Evolutionary conservation across 2,888 invertebrate genomes (phyloP).

Genomic region (Spodoptera littoralis): DNA sequence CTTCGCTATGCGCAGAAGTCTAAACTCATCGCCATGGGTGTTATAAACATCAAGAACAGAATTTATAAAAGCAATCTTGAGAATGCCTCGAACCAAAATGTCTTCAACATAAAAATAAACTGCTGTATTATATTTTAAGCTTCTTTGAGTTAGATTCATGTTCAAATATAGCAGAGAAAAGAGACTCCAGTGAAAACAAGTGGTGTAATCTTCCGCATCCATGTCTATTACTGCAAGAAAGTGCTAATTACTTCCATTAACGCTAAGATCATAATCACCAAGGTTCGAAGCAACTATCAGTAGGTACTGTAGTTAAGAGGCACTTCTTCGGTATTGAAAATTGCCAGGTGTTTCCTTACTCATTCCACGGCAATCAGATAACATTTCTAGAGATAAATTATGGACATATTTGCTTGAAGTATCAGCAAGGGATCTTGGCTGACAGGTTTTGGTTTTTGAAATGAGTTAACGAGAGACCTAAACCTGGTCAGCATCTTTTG

Average conservation of each 20-base stretch:
- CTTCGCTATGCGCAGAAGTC: too few species aligned
- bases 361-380: slow-evolving; percentile 1
- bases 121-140: too few species aligned
- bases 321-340: slow-evolving; percentile 11
- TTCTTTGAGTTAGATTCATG: neutral
- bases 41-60: too few species aligned
- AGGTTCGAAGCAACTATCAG: slow-evolving; percentile 18
- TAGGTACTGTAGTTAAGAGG: slow-evolving; percentile 30
- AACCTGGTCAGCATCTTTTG: too few species aligned
- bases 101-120: too few species aligned
- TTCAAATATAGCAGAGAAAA: neutral
- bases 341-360: neutral
- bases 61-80: too few species aligned
- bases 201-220: slow-evolving; percentile 7
- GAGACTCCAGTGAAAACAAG: slow-evolving; percentile 3
- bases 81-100: too few species aligned
- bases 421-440: too few species aligned
- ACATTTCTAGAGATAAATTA: neutral
- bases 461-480: too few species aligned
- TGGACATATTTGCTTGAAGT: too few species aligned
- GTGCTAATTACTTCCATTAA: slow-evolving; percentile 32
- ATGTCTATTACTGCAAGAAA: slow-evolving; percentile 11
- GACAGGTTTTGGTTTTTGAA: too few species aligned
- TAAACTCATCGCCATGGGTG: too few species aligned
- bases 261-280: slow-evolving; percentile 14